phyloP scores from a whole-genome alignment of 1,140 invertebrate genomes.

The Ostrea denselamellosa region DNA sequence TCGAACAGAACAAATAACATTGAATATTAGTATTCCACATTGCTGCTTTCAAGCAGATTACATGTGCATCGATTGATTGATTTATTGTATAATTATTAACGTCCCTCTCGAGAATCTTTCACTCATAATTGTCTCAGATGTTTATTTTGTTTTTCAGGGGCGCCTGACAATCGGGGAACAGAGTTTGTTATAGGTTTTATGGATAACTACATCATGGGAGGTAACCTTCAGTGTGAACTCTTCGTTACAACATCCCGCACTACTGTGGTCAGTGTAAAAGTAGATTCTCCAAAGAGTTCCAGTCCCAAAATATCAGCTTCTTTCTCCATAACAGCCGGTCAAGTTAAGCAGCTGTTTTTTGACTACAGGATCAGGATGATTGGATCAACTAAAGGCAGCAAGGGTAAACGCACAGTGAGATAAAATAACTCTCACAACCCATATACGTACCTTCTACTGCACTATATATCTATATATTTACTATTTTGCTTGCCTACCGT shows the following conservation, averaged over 20 bases:
- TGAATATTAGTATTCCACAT: too few species aligned
- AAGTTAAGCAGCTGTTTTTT: conserved; percentile 51
- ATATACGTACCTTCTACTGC: too few species aligned
- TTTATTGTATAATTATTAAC: too few species aligned
- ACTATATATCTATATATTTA: too few species aligned
- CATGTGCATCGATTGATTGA: too few species aligned
- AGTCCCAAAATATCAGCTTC: conserved; percentile 7
- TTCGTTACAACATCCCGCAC: conserved; percentile 64
- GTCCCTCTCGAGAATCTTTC: too few species aligned
- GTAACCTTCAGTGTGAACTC: conserved; percentile 53
- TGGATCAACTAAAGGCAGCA: conserved; percentile 40
- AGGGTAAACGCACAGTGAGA: too few species aligned
- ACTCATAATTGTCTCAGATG: too few species aligned
- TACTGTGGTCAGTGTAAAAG: conserved; percentile 53
- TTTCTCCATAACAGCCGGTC: conserved; percentile 45
- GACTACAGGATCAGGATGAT: conserved; percentile 33
- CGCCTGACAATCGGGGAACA: conserved; percentile 53
- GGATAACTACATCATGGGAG: conserved; percentile 23
- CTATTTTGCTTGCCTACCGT: too few species aligned
- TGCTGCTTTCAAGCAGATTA: too few species aligned
- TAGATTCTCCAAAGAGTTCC: conserved; percentile 56
- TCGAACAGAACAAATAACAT: too few species aligned
- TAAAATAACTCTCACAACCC: too few species aligned
- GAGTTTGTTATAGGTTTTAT: conserved; percentile 54
- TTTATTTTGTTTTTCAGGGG: conserved; percentile 33